A percentile compares a stretch with the other conserved stretches of the same genome.
phyloP scores from a whole-genome alignment of 2,797 vertebrate genomes.

The Loriculus beryllinus region DNA sequence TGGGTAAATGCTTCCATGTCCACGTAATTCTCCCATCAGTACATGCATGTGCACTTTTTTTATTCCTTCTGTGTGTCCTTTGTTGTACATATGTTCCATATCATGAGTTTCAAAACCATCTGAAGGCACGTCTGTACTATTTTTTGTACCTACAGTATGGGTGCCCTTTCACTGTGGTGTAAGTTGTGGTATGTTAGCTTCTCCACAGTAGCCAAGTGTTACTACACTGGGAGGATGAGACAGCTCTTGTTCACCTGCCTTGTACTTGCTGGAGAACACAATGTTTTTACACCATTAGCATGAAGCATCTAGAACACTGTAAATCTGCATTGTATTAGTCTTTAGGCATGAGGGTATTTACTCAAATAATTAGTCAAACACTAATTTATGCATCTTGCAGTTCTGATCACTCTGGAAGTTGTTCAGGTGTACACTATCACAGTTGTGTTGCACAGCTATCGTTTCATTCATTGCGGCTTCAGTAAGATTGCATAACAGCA shows the following conservation, averaged over 20 bases:
- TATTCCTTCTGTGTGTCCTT: background rate
- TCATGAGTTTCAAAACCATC: background rate
- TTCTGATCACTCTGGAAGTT: background rate
- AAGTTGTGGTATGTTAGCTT: background rate
- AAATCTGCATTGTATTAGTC: background rate
- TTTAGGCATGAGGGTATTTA: background rate
- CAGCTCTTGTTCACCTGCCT: background rate
- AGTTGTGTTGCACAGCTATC: background rate
- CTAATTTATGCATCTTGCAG: background rate
- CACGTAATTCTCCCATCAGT: rapidly evolving
- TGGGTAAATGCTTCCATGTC: background rate
- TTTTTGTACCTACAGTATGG: background rate
- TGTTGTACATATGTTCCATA: background rate
- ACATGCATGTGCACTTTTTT: background rate
- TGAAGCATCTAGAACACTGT: background rate
- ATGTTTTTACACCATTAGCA: background rate
- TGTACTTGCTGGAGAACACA: background rate
- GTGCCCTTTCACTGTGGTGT: background rate
- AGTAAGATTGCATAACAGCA: background rate
- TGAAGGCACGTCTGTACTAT: background rate
- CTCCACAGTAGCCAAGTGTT: background rate
- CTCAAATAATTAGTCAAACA: background rate
- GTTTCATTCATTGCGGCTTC: background rate
- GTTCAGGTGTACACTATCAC: background rate
- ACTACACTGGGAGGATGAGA: background rate